Evolutionary conservation across 2,113 vertebrate genomes (phyloP), one percentile per base, ranked within the genome.

Genomic region (Thinocorus orbignyianus): DNA sequence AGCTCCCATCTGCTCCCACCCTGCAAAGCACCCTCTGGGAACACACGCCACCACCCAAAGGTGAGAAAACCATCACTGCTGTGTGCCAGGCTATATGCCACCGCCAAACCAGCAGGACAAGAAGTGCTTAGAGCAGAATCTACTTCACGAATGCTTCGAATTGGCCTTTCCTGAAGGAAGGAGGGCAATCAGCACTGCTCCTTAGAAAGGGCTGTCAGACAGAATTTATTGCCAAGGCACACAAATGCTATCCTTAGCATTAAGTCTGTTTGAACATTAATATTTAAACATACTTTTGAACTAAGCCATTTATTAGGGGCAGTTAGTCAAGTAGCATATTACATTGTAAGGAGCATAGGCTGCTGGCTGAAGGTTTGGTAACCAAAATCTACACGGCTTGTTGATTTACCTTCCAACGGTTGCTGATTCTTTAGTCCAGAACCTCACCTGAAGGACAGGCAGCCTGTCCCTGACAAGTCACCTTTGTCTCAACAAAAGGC

Each of bases 281-380:
- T 92, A 93, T 95, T 96, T 92, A 69, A 95, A 52, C 49, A 89
- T 25, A 76, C 69, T 83, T 95, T 90, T 84, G 93, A 94, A 93
- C 77, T 37, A 86, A 92, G 83, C 44, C 52, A 76, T 79, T 92
- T 90, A 92, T 84, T 60, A 86, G 60, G 83, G 76, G 61, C 88
- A 81, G 65, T 39, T 72, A 79, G 69, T 72, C 61, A 66, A 91
- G 49, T 7, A 61, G 80, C 23, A 22, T 80, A 85, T 74, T 31
- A 55, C 7, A 3, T 33, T 55, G 6, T 15, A 58, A 80, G 37
- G 23, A 62, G 5, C 19, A 18, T 11, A 62, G 0, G 0, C 2
- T 49, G 49, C 52, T 49, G 39, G 71, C 57, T 76, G n/a, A 83
- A 78, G 52, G 54, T 16, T 1, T 69, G 26, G 44, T 71, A 86